Evolutionary conservation across 2,797 vertebrate species (phyloP).

Genomic region (Chelmon rostratus): DNA sequence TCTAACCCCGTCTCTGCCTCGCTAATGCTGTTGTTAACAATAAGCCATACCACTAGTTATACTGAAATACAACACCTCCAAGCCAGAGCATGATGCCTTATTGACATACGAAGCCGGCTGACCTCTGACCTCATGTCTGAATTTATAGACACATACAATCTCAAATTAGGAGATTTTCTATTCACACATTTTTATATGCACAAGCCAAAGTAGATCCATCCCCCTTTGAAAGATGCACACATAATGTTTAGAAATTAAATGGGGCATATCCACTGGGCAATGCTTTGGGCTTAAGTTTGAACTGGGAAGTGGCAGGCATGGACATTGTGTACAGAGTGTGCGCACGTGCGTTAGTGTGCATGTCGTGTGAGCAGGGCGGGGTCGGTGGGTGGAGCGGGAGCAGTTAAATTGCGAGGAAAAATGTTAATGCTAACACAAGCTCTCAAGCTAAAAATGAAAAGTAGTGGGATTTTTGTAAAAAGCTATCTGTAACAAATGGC

Average conservation of each 20-base stretch:
- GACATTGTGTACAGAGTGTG: background rate
- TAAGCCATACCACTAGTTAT: conserved; percentile 65
- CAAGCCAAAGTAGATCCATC: background rate
- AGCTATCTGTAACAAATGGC: conserved; percentile 82
- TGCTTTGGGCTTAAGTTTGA: conserved; percentile 2
- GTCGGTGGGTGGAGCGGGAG: conserved; percentile 1
- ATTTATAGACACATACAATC: conserved; percentile 50
- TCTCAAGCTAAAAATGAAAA: conserved; percentile 66
- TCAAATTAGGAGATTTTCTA: conserved; percentile 35
- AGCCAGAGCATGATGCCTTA: conserved; percentile 63
- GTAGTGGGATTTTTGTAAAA: conserved; percentile 69
- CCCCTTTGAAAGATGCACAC: conserved; percentile 16
- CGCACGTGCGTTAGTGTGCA: background rate
- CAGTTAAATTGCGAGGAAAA: conserved; percentile 42
- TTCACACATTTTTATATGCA: conserved; percentile 12
- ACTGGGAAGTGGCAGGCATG: background rate
- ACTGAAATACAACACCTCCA: conserved; percentile 64
- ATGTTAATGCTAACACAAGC: conserved; percentile 49
- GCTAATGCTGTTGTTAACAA: conserved; percentile 79
- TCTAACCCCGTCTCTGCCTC: conserved; percentile 69
- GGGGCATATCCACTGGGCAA: conserved; percentile 11
- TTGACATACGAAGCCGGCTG: conserved; percentile 57
- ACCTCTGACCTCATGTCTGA: conserved; percentile 54
- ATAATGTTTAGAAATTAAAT: conserved; percentile 18
- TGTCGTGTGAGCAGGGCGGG: conserved; percentile 1